Base-by-base conservation (phyloP, 2,888 invertebrate genomes). In the Ferdinandea cuprea region DNA sequence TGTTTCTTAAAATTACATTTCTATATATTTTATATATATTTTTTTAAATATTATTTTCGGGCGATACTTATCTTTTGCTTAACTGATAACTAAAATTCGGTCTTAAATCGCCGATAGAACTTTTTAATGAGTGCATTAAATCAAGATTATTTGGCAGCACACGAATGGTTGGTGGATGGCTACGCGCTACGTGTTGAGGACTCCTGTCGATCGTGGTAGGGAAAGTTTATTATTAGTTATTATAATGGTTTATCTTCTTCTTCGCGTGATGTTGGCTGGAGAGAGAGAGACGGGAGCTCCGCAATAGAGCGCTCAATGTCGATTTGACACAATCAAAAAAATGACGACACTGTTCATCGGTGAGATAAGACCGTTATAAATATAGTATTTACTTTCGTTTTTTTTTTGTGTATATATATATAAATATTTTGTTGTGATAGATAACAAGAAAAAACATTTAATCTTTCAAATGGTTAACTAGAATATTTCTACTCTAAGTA, bases 21-120 rank as follows among this genome's bases (percentile, higher is more conserved):
- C 61, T 19, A 35, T 73, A 58, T 69, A 46, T 58, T 17, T 66
- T n/a, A 63, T 35, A 54, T 42, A n/a, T 17, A 46, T 65, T 32
- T 56, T 15, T 32, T 74, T 48, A 21, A 32, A 15, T 58, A 11
- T 35, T 69, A 59, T 59, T 58, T 83, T 77, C 83, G 72, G 81
- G 83, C 83, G 78, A 83, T 83, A 83, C 83, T 78, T 83, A 68
- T 77, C 83, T 83, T 83, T 83, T 83, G 83, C 83, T 83, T 78
- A 83, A 78, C 78, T 77, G 83, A 78, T 83, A 83, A 72, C 81
- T 78, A 68, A n/a, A n/a, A 68, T 19, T 35, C 19, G 73, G 72
- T 83, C 72, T 83, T 73, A 68, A 35, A 78, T 83, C 78, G 61
- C 72, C 72, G 83, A 73, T 72, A 61, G 78, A 83, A 83, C 77